Percentiles rank a stretch among this genome's conserved stretches.
phyloP scores from a whole-genome alignment of 2,888 invertebrate species.

The Synanthedon vespiformis region DNA sequence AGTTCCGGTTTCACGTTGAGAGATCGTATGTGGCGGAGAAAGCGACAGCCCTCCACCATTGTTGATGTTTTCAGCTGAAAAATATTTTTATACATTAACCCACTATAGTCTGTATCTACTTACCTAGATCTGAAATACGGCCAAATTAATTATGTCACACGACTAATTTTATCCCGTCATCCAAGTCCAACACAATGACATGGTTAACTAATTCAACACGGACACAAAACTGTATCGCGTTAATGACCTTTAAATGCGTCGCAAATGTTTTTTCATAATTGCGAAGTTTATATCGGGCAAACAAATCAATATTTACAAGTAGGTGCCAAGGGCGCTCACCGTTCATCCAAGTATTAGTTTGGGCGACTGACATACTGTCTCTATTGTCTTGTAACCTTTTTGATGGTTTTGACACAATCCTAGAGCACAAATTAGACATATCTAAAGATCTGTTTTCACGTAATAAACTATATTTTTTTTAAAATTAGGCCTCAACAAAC shows the following conservation, averaged over 20 bases:
- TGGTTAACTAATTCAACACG: neutral
- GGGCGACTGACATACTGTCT: slow-evolving; percentile 80
- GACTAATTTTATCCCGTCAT: slow-evolving; percentile 9
- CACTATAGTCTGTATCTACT: too few species aligned
- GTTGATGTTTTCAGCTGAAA: slow-evolving; percentile 79
- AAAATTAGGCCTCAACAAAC: slow-evolving; percentile 25
- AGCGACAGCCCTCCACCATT: slow-evolving; percentile 79
- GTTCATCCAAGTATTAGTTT: slow-evolving; percentile 89
- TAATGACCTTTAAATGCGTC: slow-evolving; percentile 10
- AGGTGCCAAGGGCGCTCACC: slow-evolving; percentile 69
- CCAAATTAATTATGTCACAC: slow-evolving; percentile 11
- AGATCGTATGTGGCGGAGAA: slow-evolving; percentile 79
- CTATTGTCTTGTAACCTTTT: slow-evolving; percentile 82
- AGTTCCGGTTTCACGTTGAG: slow-evolving; percentile 75
- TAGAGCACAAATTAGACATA: slow-evolving; percentile 83
- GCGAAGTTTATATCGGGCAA: slow-evolving; percentile 1
- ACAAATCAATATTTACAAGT: slow-evolving; percentile 39
- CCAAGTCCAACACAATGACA: neutral
- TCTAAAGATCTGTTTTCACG: slow-evolving; percentile 14
- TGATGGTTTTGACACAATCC: slow-evolving; percentile 79
- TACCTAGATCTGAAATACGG: neutral
- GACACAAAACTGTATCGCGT: slow-evolving; percentile 8
- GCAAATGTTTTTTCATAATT: slow-evolving; percentile 13
- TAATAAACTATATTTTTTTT: slow-evolving; percentile 23
- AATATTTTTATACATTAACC: slow-evolving; percentile 1